Evolutionary conservation across 2,113 vertebrate genomes (phyloP).

Genomic region (Larimichthys crocea): DNA sequence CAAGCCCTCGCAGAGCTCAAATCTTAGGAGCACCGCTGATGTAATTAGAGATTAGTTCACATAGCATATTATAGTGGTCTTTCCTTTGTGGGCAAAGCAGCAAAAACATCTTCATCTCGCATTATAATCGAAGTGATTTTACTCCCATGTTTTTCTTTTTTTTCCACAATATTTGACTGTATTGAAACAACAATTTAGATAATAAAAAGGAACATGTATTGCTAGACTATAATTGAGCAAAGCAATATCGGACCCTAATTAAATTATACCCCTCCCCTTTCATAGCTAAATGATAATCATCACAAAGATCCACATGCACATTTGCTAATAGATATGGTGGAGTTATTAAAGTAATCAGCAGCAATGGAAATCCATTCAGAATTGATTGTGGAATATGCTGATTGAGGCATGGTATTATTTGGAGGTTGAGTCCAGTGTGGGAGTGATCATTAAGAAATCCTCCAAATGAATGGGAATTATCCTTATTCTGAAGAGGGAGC

Average conservation of each 20-base stretch:
- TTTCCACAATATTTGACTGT: conserved; percentile 36
- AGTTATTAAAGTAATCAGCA: conserved; percentile 81
- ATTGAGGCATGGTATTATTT: conserved; percentile 78
- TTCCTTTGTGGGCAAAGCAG: conserved; percentile 57
- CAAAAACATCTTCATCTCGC: conserved; percentile 51
- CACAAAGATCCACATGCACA: conserved; percentile 70
- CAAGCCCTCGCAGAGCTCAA: conserved; percentile 45
- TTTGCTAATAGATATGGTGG: conserved; percentile 78
- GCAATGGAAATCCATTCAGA: conserved; percentile 76
- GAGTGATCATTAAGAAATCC: conserved; percentile 80
- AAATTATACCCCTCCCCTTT: conserved; percentile 69
- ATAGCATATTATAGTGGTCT: conserved; percentile 42
- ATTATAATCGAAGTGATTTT: conserved; percentile 50
- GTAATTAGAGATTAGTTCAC: conserved; percentile 70
- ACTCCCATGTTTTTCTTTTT: conserved; percentile 12
- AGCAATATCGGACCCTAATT: conserved; percentile 66
- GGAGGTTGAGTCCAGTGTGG: conserved; percentile 76
- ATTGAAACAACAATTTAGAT: conserved; percentile 63
- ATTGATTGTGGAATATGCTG: conserved; percentile 83
- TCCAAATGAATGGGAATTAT: conserved; percentile 79
- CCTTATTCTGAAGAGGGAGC: conserved; percentile 71
- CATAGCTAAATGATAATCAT: conserved; percentile 74
- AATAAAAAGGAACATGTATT: conserved; percentile 64
- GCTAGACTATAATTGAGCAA: conserved; percentile 48
- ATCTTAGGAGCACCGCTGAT: conserved; percentile 52